Conservation (phyloP, 2,888 invertebrate species). For the Ceraclea dissimilis region DNA sequence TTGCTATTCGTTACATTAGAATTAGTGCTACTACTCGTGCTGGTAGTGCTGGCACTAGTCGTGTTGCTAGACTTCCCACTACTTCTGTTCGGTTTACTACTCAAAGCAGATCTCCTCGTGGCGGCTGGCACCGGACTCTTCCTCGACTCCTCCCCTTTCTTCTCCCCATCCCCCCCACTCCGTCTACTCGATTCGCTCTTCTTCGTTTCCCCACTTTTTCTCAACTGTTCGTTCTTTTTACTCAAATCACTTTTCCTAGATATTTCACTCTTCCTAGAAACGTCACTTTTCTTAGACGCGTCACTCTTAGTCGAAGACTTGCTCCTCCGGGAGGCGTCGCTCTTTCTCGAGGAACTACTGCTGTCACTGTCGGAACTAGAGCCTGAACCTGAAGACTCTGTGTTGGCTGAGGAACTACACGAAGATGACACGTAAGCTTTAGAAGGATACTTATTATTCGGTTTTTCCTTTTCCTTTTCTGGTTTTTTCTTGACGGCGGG, state of each 20-base stretch:
- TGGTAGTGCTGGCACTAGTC: slow-evolving; percentile 27
- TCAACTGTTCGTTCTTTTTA: slow-evolving; percentile 6
- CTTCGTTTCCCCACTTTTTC: slow-evolving; percentile 14
- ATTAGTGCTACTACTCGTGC: slow-evolving; percentile 31
- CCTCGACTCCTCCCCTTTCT: slow-evolving; percentile 28
- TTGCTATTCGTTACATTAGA: slow-evolving; percentile 24
- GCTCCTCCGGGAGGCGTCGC: slow-evolving; percentile 37
- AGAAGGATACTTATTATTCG: slow-evolving; percentile 19
- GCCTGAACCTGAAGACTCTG: slow-evolving; percentile 32
- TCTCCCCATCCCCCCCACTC: slow-evolving; percentile 22
- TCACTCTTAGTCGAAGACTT: slow-evolving; percentile 20
- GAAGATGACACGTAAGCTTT: slow-evolving; percentile 22
- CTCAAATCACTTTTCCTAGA: slow-evolving; percentile 11
- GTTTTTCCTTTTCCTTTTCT: slow-evolving; percentile 22
- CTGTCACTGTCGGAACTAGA: slow-evolving; percentile 32
- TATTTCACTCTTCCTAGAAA: slow-evolving; percentile 9
- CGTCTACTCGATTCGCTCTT: neutral
- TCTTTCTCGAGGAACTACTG: slow-evolving; percentile 33
- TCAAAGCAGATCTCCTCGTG: neutral
- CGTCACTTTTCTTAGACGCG: slow-evolving; percentile 8
- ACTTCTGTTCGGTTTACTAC: neutral
- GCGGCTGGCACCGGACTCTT: slow-evolving; percentile 25
- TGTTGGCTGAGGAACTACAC: slow-evolving; percentile 24
- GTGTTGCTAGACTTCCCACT: slow-evolving; percentile 28
- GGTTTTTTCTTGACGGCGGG: slow-evolving; percentile 28